These are phyloP conservation scores for Oreocharis arfaki DNA, from an alignment of 2,113 vertebrate species.

Conservation along the genomic window DNA sequence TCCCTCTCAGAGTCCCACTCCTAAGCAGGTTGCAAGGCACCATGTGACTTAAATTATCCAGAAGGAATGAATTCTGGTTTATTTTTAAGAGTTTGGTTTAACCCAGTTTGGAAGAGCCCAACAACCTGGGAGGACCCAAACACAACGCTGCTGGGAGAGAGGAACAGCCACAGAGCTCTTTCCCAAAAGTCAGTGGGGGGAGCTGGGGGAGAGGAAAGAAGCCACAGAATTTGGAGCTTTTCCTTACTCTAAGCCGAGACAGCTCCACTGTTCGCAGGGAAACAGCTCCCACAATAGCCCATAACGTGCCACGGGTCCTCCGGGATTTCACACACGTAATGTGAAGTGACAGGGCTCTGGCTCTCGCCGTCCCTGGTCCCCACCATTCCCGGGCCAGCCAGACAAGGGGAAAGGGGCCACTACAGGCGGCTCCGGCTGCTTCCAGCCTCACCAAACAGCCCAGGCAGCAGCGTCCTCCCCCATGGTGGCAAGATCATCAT, in stretches of 20 bases:
- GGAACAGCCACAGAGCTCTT: neutral
- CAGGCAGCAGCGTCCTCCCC: neutral
- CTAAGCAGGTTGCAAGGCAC: neutral
- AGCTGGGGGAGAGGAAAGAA: neutral
- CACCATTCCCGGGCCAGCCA: neutral
- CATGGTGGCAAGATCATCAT: neutral
- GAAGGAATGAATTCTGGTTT: neutral
- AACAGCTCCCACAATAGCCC: neutral
- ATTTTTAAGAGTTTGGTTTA: neutral
- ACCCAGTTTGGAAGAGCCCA: neutral
- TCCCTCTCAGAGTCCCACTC: slow-evolving; percentile 67
- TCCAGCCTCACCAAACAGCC: neutral
- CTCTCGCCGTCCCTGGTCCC: neutral
- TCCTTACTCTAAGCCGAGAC: neutral
- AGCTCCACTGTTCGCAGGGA: neutral
- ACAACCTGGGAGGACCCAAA: neutral
- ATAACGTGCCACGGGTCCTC: neutral
- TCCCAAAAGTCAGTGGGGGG: neutral
- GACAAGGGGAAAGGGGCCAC: neutral
- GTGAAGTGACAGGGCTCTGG: slow-evolving; percentile 13
- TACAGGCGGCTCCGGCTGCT: neutral
- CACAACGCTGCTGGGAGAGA: neutral
- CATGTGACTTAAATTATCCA: neutral
- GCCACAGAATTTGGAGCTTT: neutral
- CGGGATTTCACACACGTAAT: neutral